A percentile compares a stretch with the other conserved stretches of the same genome.
These are phyloP conservation scores for Sinocyclocheilus maitianheensis DNA, from an alignment of 2,113 vertebrate genomes.

Conservation along the genomic window DNA sequence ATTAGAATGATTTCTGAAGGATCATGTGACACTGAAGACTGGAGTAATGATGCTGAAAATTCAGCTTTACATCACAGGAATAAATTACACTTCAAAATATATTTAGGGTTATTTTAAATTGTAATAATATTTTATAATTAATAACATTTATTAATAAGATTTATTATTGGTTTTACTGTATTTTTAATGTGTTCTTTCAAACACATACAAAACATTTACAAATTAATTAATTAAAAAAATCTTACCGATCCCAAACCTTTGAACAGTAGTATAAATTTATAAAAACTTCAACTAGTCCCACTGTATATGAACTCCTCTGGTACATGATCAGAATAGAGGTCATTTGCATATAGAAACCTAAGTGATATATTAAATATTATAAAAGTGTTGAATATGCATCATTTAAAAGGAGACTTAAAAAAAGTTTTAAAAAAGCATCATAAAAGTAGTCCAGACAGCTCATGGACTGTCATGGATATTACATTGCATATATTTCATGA, in stretches of 20 bases:
- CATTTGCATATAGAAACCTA: background rate
- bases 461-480: no score
- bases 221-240: no score
- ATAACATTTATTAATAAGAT: no score
- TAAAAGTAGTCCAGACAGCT: no score
- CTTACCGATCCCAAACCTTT: background rate
- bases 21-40: background rate
- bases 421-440: no score
- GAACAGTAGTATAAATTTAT: background rate
- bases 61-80: background rate
- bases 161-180: background rate
- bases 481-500: background rate
- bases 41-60: background rate
- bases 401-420: background rate
- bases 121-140: background rate
- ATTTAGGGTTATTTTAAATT: background rate
- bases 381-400: background rate
- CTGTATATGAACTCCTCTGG: background rate
- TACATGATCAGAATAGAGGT: background rate
- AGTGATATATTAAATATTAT: background rate
- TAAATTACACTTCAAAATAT: background rate
- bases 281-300: no score
- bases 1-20: background rate
- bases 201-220: no score
- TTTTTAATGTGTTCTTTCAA: background rate